These are phyloP conservation scores for Clusia tigrina DNA, from an alignment of 2,888 invertebrate genomes.

Conservation along the genomic window DNA sequence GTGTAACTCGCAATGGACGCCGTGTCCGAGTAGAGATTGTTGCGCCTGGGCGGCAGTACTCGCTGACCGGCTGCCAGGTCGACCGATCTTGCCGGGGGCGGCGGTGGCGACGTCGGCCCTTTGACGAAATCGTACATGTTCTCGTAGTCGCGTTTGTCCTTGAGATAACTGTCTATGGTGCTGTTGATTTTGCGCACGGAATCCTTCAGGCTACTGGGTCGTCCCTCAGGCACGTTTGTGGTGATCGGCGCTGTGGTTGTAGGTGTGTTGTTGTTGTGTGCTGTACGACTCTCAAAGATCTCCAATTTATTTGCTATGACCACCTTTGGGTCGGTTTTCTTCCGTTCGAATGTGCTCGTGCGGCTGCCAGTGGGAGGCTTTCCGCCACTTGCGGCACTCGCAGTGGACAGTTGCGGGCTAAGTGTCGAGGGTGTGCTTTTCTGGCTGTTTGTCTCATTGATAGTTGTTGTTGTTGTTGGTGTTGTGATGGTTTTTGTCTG, in stretches of 20 bases:
- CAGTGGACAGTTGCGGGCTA: slow-evolving; percentile 17
- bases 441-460: slow-evolving; percentile 65
- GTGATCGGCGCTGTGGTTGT: slow-evolving; percentile 11
- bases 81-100: slow-evolving; percentile 55
- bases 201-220: slow-evolving; percentile 61
- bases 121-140: slow-evolving; percentile 61
- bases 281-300: slow-evolving; percentile 53
- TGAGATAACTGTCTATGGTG: slow-evolving; percentile 64
- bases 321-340: slow-evolving; percentile 54
- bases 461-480: slow-evolving; percentile 67
- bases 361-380: slow-evolving; percentile 49
- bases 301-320: slow-evolving; percentile 58
- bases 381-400: slow-evolving; percentile 18
- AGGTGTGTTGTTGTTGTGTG: slow-evolving; percentile 20
- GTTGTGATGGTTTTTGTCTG: slow-evolving; percentile 47
- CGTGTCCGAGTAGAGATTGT: slow-evolving; percentile 52
- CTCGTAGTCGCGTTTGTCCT: slow-evolving; percentile 63
- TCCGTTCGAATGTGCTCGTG: slow-evolving; percentile 59
- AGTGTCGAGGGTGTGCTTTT: slow-evolving; percentile 13
- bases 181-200: slow-evolving; percentile 64
- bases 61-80: slow-evolving; percentile 45
- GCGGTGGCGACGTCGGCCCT: slow-evolving; percentile 50
- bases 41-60: slow-evolving; percentile 44
- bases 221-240: slow-evolving; percentile 28
- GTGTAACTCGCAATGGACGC: slow-evolving; percentile 59